phyloP scores from a whole-genome alignment of 2,888 invertebrate species.

The Dugesia japonica region DNA sequence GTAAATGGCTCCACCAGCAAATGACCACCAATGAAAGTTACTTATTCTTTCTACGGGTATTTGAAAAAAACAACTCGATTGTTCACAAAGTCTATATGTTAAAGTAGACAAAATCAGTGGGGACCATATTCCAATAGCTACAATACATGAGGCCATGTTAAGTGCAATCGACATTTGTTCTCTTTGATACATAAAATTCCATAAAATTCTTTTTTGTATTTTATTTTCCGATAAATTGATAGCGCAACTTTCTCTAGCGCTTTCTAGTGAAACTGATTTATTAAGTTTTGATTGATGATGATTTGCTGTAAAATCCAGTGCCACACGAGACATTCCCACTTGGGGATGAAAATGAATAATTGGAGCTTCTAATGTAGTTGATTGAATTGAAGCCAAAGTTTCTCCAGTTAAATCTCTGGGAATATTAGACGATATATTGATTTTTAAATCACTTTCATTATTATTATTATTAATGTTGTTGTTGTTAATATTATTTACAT shows the following conservation, averaged over 20 bases:
- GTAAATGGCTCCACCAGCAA: slow-evolving; percentile 30
- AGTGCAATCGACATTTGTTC: slow-evolving; percentile 31
- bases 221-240: not conserved
- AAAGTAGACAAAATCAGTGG: slow-evolving; percentile 31
- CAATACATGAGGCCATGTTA: slow-evolving; percentile 29
- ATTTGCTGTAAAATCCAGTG: not conserved
- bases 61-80: slow-evolving; percentile 20
- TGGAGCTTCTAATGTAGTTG: not conserved
- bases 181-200: slow-evolving; percentile 29
- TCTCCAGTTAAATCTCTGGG: not conserved
- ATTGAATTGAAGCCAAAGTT: not conserved
- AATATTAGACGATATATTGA: not conserved
- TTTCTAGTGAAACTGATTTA: not conserved
- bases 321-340: not conserved
- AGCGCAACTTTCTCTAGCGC: not conserved
- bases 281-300: not conserved
- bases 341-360: slow-evolving; percentile 6
- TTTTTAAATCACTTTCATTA: not conserved
- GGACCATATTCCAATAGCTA: slow-evolving; percentile 31
- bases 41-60: slow-evolving; percentile 24
- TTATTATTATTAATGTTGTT: too few species aligned
- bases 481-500: not conserved
- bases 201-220: slow-evolving; percentile 1
- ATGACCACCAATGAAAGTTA: slow-evolving; percentile 37
- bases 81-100: slow-evolving; percentile 27